These are phyloP conservation scores for Gasterosteus aculeatus DNA, from an alignment of 2,113 vertebrate species.

Conservation along the genomic window DNA sequence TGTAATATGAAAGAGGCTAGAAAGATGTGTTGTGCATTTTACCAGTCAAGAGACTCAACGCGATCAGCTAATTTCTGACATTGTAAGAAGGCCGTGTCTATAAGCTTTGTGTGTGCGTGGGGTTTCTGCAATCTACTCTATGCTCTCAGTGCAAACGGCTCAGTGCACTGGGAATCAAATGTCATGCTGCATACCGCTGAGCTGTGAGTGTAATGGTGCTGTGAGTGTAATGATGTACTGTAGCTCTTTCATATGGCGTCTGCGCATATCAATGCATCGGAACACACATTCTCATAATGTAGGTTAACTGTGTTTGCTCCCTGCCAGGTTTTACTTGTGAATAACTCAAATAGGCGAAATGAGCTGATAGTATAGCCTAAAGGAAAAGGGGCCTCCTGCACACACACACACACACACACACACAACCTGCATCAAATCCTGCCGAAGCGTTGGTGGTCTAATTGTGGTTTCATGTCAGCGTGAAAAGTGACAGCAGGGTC, in stretches of 20 bases:
- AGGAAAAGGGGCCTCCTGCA: neutral
- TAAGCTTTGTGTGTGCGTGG: neutral
- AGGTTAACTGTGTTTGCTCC: slow-evolving; percentile 47
- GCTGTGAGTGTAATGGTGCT: no score
- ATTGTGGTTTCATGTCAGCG: slow-evolving; percentile 15
- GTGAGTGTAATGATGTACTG: neutral
- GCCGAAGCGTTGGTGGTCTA: neutral
- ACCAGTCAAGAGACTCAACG: neutral
- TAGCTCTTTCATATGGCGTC: neutral
- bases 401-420: neutral
- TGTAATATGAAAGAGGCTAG: slow-evolving; percentile 26
- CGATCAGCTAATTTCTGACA: slow-evolving; percentile 1
- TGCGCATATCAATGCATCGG: slow-evolving; percentile 4
- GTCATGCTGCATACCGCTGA: slow-evolving; percentile 6
- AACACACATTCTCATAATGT: slow-evolving; percentile 8
- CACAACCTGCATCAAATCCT: neutral
- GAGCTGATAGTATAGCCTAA: slow-evolving; percentile 13
- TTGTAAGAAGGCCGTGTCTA: slow-evolving; percentile 19
- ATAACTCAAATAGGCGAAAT: slow-evolving; percentile 36
- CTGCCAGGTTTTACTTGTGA: slow-evolving; percentile 27
- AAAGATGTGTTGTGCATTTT: slow-evolving; percentile 7
- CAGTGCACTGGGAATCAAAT: slow-evolving; percentile 1
- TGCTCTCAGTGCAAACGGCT: neutral
- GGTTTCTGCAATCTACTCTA: neutral
- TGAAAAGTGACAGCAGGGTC: neutral